These are phyloP conservation scores for Cryptoprocta ferox DNA, from an alignment of 2,797 vertebrate genomes.

Conservation along the genomic window DNA sequence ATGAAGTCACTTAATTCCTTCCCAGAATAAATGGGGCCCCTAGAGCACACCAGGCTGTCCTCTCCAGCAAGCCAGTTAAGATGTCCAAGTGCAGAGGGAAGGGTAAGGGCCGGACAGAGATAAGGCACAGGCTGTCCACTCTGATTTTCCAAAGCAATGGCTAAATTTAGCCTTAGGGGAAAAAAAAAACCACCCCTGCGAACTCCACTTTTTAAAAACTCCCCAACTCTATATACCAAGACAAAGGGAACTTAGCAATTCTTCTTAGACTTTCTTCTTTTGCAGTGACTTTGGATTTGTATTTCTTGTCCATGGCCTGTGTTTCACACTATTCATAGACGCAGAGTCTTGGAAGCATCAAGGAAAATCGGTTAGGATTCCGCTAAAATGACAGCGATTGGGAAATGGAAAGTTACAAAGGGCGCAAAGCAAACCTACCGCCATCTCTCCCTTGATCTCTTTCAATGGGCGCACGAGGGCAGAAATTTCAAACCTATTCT, in stretches of 20 bases:
- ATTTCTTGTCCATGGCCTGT: not conserved
- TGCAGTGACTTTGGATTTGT: rapidly evolving
- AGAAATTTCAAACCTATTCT: not conserved
- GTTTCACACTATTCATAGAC: not conserved
- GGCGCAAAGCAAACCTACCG: rapidly evolving
- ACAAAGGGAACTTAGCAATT: not conserved
- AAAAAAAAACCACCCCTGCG: not conserved
- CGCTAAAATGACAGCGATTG: not conserved
- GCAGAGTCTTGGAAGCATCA: not conserved
- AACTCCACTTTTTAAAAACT: constrained; percentile 66
- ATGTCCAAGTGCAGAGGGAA: constrained; percentile 45
- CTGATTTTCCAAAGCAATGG: constrained; percentile 80
- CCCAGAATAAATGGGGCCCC: constrained; percentile 47
- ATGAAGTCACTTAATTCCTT: constrained; percentile 61
- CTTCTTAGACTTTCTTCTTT: not conserved
- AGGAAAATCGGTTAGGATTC: not conserved
- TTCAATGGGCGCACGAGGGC: rapidly evolving
- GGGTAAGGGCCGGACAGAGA: constrained; percentile 53
- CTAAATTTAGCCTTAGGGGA: constrained; percentile 78
- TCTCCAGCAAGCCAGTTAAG: constrained; percentile 22
- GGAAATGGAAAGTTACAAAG: not conserved
- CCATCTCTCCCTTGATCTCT: not conserved
- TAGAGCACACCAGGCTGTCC: not conserved
- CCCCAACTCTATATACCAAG: not conserved
- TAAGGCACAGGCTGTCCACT: constrained; percentile 77